Evolutionary conservation across 92 coral and sea anemone genomes (phyloP).

Genomic region (Parazoanthus atlanticus): DNA sequence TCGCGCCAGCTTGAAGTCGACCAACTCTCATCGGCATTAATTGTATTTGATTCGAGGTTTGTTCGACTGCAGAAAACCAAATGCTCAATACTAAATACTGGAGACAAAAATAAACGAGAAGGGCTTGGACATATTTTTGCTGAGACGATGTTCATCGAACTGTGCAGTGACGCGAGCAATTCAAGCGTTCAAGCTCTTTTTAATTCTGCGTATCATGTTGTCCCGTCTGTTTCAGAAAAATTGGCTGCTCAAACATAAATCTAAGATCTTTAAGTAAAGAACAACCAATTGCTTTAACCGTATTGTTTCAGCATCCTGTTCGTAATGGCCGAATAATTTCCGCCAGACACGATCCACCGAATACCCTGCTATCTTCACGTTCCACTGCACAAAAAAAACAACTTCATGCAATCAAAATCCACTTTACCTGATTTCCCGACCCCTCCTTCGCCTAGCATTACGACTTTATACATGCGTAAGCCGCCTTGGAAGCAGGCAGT

Average conservation of each 20-base stretch:
- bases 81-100: background rate
- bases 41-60: conserved; percentile 16
- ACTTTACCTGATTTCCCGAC: conserved; percentile 76
- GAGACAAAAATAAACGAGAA: conserved; percentile 15
- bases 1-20: background rate
- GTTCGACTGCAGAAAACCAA: background rate
- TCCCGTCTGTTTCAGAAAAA: background rate
- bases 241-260: background rate
- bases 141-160: background rate
- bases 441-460: conserved; percentile 75
- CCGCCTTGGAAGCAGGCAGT: conserved; percentile 69
- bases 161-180: background rate
- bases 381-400: conserved; percentile 38
- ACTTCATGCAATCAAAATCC: background rate
- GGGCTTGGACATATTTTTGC: conserved; percentile 9
- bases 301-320: conserved; percentile 41
- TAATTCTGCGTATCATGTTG: background rate
- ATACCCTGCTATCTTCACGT: conserved; percentile 17
- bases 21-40: background rate
- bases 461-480: conserved; percentile 72
- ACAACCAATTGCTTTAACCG: conserved; percentile 11
- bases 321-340: conserved; percentile 21
- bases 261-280: conserved; percentile 25
- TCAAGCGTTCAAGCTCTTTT: conserved; percentile 10
- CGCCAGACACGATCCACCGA: conserved; percentile 31